Percentiles rank a stretch among this genome's conserved stretches.
Evolutionary conservation across 2,797 vertebrate species (phyloP).

Genomic region (Pteronotus mesoamericanus): DNA sequence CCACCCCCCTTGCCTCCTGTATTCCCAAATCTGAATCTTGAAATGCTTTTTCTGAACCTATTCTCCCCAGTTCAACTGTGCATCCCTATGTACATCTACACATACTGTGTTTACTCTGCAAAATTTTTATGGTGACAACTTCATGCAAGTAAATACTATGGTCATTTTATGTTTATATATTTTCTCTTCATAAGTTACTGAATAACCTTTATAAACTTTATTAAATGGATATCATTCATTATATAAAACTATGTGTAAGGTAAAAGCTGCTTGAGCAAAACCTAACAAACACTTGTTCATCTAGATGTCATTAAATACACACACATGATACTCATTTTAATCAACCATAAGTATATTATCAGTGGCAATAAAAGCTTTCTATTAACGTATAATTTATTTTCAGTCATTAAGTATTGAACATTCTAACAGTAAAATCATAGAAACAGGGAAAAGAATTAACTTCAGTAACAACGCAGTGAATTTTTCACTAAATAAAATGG

Average conservation of each 20-base stretch:
- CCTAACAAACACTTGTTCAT: background rate
- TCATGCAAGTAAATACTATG: background rate
- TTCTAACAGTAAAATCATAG: background rate
- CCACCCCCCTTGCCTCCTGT: background rate
- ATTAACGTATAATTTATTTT: background rate
- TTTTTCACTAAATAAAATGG: conserved; percentile 26
- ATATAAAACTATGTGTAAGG: background rate
- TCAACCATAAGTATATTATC: background rate
- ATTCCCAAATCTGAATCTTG: background rate
- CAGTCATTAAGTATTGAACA: background rate
- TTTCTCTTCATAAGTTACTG: background rate
- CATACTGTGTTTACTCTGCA: background rate
- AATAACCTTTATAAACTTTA: background rate
- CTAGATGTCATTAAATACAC: conserved; percentile 1
- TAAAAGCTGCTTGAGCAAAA: background rate
- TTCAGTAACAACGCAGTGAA: conserved; percentile 26
- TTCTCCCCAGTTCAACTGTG: background rate
- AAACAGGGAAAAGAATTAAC: background rate
- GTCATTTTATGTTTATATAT: background rate
- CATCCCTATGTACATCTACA: background rate
- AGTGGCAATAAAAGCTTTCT: background rate
- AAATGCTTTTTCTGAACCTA: background rate
- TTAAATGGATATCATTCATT: background rate
- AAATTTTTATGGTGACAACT: background rate
- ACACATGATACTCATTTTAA: background rate